Percentiles rank a stretch among this genome's conserved stretches.
phyloP scores from a whole-genome alignment of 37 sponge, comb jelly and placozoan genomes.

The Eunapius fragilis region DNA sequence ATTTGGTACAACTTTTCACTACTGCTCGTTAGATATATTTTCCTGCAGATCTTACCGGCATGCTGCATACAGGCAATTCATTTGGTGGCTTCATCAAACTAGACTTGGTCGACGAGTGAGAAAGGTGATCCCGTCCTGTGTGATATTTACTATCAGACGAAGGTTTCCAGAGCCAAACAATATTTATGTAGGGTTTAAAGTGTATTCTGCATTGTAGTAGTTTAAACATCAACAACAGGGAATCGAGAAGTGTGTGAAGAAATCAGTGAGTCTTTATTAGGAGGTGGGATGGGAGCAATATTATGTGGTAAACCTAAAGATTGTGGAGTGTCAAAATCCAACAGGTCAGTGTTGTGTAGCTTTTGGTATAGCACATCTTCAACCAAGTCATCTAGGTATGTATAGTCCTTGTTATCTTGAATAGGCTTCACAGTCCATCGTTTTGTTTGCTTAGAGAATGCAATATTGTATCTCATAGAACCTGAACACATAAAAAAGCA shows the following conservation, averaged over 20 bases:
- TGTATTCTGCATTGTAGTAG: neutral
- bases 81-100: neutral
- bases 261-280: neutral
- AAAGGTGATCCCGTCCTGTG: constrained; percentile 1
- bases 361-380: neutral
- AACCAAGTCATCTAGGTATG: constrained; percentile 9
- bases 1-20: neutral
- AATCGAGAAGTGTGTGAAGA: constrained; percentile 8
- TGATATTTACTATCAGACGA: neutral
- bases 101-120: neutral
- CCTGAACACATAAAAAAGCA: neutral
- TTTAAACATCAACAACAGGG: neutral
- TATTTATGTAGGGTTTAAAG: neutral
- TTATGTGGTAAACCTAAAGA: constrained; percentile 1
- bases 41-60: neutral
- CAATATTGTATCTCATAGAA: constrained; percentile 3
- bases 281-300: constrained; percentile 13
- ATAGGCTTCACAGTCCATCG: constrained; percentile 14
- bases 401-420: neutral
- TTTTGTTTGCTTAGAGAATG: constrained; percentile 6
- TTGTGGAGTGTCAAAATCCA: neutral
- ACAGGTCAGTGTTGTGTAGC: neutral
- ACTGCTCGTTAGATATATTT: neutral
- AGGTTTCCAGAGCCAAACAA: neutral
- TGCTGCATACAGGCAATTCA: neutral